Percentiles rank a stretch among this genome's conserved stretches.
These are phyloP conservation scores for Delphinapterus leucas DNA, from an alignment of 2,113 vertebrate genomes.

Conservation along the genomic window DNA sequence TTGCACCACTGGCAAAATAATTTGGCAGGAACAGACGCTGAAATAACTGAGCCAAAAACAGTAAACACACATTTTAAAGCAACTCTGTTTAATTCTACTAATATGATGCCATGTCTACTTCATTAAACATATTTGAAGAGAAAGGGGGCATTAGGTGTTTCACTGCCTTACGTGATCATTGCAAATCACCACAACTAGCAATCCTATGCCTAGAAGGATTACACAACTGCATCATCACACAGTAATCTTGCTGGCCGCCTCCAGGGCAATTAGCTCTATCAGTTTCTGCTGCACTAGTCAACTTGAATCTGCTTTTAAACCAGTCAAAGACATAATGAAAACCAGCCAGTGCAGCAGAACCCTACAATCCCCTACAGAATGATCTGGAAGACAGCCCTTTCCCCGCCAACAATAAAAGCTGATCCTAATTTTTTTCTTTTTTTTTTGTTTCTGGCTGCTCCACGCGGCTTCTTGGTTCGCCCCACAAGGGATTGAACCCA, in stretches of 20 bases:
- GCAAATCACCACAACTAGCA: not conserved
- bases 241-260: not conserved
- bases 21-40: not conserved
- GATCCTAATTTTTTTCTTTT: not conserved
- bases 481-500: not conserved
- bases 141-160: not conserved
- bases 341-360: not conserved
- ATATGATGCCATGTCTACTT: not conserved
- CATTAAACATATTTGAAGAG: not conserved
- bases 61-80: not conserved
- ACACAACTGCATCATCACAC: not conserved
- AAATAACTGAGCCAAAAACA: not conserved
- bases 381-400: not conserved
- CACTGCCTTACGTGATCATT: not conserved
- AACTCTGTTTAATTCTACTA: not conserved
- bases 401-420: not conserved
- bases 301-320: not conserved
- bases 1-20: not conserved
- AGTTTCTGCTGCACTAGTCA: not conserved
- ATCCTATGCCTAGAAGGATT: not conserved
- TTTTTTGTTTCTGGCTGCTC: not conserved
- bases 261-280: not conserved
- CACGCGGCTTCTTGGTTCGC: rapidly evolving
- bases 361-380: not conserved
- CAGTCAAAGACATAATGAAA: not conserved